These are phyloP conservation scores for Helogale parvula DNA, from an alignment of 2,113 vertebrate genomes.

Conservation along the genomic window DNA sequence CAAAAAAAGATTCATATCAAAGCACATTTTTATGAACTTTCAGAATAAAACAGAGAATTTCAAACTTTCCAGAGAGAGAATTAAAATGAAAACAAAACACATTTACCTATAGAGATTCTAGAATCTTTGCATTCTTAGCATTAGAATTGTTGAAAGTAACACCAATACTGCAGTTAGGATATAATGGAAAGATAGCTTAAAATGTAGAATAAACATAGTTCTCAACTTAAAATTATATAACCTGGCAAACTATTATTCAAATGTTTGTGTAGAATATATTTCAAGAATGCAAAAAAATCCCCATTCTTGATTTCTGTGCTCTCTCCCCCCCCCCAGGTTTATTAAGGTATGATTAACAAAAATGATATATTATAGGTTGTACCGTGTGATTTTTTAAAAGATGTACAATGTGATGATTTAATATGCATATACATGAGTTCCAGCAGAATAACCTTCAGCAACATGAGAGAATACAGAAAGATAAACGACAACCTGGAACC, in stretches of 20 bases:
- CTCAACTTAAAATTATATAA: not conserved
- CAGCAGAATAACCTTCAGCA: not conserved
- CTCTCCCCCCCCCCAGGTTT: not conserved
- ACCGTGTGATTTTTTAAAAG: not conserved
- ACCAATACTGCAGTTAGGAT: not conserved
- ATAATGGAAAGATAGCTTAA: not conserved
- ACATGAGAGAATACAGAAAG: not conserved
- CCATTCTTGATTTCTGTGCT: not conserved
- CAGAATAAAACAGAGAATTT: not conserved
- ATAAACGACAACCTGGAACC: not conserved
- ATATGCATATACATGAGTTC: not conserved
- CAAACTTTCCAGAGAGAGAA: slow-evolving; percentile 11
- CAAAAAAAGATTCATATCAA: not conserved
- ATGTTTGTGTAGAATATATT: not conserved
- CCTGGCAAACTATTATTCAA: not conserved
- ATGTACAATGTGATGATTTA: not conserved
- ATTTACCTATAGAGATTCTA: not conserved
- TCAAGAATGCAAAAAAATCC: not conserved
- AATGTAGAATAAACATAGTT: not conserved
- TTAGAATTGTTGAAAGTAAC: not conserved
- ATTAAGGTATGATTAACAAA: not conserved
- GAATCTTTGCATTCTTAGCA: not conserved
- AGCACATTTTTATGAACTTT: not conserved
- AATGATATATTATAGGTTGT: not conserved
- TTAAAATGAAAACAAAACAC: not conserved